These are phyloP conservation scores for Ceraclea dissimilis DNA, from an alignment of 2,888 invertebrate genomes.

Conservation along the genomic window DNA sequence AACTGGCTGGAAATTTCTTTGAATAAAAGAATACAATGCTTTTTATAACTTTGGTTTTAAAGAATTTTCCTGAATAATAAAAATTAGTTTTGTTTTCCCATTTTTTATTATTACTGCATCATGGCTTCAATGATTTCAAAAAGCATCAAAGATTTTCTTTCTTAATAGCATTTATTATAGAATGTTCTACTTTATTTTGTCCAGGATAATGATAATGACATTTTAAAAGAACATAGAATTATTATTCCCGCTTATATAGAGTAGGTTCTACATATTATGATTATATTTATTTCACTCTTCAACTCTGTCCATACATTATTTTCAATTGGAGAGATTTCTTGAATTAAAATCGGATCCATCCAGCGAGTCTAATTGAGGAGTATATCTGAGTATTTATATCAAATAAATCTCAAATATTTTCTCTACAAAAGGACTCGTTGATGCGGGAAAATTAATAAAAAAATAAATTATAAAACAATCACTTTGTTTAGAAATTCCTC, in stretches of 20 bases:
- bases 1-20: too few species aligned
- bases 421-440: too few species aligned
- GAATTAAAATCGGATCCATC: not conserved
- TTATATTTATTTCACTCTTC: not conserved
- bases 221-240: not conserved
- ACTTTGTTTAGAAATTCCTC: too few species aligned
- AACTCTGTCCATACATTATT: not conserved
- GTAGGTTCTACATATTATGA: not conserved
- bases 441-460: too few species aligned
- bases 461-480: too few species aligned
- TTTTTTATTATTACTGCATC: conserved; percentile 23
- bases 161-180: conserved; percentile 13
- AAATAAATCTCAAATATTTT: too few species aligned
- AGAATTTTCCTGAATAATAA: not conserved
- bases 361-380: not conserved
- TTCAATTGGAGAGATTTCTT: not conserved
- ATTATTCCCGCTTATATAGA: not conserved
- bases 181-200: conserved; percentile 8
- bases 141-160: conserved; percentile 19
- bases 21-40: too few species aligned
- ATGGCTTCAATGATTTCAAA: conserved; percentile 25
- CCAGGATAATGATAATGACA: not conserved
- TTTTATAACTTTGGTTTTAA: not conserved
- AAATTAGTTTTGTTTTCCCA: not conserved
- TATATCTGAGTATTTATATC: not conserved